phyloP scores from a whole-genome alignment of 2,888 invertebrate species.

The Xestia ashworthii region DNA sequence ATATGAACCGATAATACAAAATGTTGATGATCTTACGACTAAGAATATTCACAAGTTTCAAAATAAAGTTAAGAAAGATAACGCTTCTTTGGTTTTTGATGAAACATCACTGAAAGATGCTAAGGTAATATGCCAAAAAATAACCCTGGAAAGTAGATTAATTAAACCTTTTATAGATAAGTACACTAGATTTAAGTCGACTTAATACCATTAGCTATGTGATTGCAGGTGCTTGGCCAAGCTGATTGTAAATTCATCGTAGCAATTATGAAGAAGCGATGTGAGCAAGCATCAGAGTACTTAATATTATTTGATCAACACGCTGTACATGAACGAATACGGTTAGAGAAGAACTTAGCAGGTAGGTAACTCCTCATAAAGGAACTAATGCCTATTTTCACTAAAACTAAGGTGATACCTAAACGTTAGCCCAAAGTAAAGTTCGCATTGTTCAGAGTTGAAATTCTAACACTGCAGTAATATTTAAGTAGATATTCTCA shows the following conservation, averaged over 20 bases:
- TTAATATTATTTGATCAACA: constrained; percentile 96
- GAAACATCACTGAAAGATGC: constrained; percentile 75
- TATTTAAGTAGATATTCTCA: background rate
- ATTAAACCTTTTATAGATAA: background rate
- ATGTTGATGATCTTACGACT: constrained; percentile 72
- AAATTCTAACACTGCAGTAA: background rate
- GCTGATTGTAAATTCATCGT: constrained; percentile 94
- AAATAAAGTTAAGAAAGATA: constrained; percentile 75
- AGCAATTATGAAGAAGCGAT: constrained; percentile 79
- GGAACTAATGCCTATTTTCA: background rate
- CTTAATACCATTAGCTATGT: background rate
- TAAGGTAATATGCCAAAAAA: constrained; percentile 69
- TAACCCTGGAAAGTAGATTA: background rate
- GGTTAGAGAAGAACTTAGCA: constrained; percentile 93
- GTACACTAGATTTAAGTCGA: background rate
- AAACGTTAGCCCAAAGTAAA: background rate
- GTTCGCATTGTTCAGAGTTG: background rate
- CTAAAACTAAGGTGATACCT: background rate
- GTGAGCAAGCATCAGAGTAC: constrained; percentile 78
- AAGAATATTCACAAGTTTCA: constrained; percentile 78
- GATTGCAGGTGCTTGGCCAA: constrained; percentile 92
- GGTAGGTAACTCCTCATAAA: constrained; percentile 80
- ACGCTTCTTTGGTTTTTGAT: constrained; percentile 79
- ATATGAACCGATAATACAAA: constrained; percentile 78
- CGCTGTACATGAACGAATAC: constrained; percentile 96